Evolutionary conservation across 2,113 vertebrate species (phyloP), one percentile per base, ranked within the genome.

Genomic region (Nicator chloris): DNA sequence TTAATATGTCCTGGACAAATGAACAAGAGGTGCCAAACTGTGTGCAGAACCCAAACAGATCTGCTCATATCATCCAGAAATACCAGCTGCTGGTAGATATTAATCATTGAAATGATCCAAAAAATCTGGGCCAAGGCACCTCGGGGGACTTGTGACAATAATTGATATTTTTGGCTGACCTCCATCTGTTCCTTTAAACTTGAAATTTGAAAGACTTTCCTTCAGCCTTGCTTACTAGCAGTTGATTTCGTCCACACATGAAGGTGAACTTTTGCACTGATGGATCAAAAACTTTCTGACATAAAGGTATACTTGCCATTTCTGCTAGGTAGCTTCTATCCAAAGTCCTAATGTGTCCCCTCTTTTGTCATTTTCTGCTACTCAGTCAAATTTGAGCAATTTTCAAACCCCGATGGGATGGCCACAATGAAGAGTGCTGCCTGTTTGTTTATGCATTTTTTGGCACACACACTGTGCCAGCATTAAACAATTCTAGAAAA

Each of bases 401-500:
- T 86, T 88, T 85, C n/a, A 76, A 88, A 65, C 9, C 59, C 59
- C 28, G 1, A 1, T 53, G 50, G 82, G 45, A 82, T 20, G 23
- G 27, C 26, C 39, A 50, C n/a, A 77, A 57, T 54, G 70, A 95
- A 65, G 33, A 72, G 12, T 0, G 0, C 31, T 93, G 65, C 35
- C 78, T 87, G 42, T 88, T 85, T 49, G 45, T 88, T 79, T 91
- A 72, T 65, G 37, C 2, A 4, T 64, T 77, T 71, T 73, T 88
- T 80, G 70, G 75, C 79, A 57, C 40, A 69, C 45, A 76, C 23
- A 72, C 37, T 73, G 66, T 50, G 66, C 59, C 82, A 93, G 31
- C 63, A 85, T 85, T 93, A 88, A 96, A 82, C 71, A 80, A 57
- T 82, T 72, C 47, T 57, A 76, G 50, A 76, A 96, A 94, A 93